Percentiles rank a stretch among this genome's conserved stretches.
Conservation (phyloP, 1,140 invertebrate genomes). For the Psilanteris sp. region DNA sequence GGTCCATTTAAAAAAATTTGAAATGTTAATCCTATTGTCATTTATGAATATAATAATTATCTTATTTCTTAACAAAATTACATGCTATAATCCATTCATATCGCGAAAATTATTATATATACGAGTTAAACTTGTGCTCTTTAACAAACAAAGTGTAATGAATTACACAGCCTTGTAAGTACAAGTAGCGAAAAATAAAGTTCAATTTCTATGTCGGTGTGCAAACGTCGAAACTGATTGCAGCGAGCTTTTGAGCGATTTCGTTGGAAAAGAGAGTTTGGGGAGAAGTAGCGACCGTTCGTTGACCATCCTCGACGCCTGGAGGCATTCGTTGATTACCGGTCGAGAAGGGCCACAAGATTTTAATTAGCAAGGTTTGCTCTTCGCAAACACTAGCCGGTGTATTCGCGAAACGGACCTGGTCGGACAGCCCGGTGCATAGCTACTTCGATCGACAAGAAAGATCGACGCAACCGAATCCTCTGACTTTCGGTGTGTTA, state of each 20-base stretch:
- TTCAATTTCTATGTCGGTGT: conserved; percentile 57
- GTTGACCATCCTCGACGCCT: conserved; percentile 74
- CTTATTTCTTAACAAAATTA: no score
- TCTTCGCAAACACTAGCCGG: conserved; percentile 74
- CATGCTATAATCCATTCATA: no score
- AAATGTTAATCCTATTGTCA: no score
- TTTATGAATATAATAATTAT: no score
- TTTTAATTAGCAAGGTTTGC: conserved; percentile 80
- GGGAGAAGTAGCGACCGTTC: conserved; percentile 62
- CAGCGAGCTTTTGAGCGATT: conserved; percentile 65
- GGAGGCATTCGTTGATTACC: conserved; percentile 77
- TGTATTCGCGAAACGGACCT: conserved; percentile 56
- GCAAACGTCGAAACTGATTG: conserved; percentile 65
- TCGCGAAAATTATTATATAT: no score
- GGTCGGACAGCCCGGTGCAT: conserved; percentile 30
- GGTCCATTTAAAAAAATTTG: no score
- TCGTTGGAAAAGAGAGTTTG: conserved; percentile 55
- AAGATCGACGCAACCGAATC: conserved; percentile 57
- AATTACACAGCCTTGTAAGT: conserved; percentile 59
- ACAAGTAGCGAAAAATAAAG: conserved; percentile 59
- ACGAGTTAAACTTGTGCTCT: no score
- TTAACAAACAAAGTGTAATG: no score
- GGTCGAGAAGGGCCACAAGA: conserved; percentile 71
- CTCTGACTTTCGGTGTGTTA: conserved; percentile 24
- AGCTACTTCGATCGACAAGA: conserved; percentile 49